A percentile compares a stretch with the other conserved stretches of the same genome.
These are phyloP conservation scores for Neria commutata DNA, from an alignment of 2,888 invertebrate genomes.

Conservation along the genomic window DNA sequence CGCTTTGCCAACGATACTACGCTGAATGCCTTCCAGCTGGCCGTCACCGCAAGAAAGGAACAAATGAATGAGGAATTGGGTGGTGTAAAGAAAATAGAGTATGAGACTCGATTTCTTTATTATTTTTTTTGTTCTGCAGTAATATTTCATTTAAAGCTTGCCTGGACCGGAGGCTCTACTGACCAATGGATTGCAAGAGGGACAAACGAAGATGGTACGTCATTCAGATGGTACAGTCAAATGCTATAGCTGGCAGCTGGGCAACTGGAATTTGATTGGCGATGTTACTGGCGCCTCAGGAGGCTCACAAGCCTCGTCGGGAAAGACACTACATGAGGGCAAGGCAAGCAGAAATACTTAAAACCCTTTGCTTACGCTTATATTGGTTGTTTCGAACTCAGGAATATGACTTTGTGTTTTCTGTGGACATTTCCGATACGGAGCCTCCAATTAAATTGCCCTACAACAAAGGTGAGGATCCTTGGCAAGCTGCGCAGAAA, in stretches of 20 bases:
- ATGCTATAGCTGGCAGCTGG: slow-evolving; percentile 79
- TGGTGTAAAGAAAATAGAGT: slow-evolving; percentile 85
- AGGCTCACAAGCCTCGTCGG: slow-evolving; percentile 69
- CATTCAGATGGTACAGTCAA: slow-evolving; percentile 73
- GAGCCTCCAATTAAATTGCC: slow-evolving; percentile 88
- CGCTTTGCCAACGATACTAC: slow-evolving; percentile 72
- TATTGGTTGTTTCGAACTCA: slow-evolving; percentile 56
- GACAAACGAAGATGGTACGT: slow-evolving; percentile 84
- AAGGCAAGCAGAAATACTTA: slow-evolving; percentile 57
- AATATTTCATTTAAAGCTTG: slow-evolving; percentile 64
- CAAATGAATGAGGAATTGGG: slow-evolving; percentile 76
- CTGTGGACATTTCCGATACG: slow-evolving; percentile 93
- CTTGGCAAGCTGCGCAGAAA: slow-evolving; percentile 87
- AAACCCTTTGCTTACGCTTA: background rate
- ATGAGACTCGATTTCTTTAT: slow-evolving; percentile 52
- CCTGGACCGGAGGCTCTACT: slow-evolving; percentile 80
- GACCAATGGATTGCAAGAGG: slow-evolving; percentile 77
- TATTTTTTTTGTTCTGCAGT: background rate
- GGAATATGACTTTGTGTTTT: slow-evolving; percentile 94
- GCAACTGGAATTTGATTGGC: slow-evolving; percentile 84
- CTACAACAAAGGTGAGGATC: slow-evolving; percentile 88
- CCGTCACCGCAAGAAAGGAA: slow-evolving; percentile 70
- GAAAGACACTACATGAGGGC: slow-evolving; percentile 83
- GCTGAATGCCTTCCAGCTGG: slow-evolving; percentile 73
- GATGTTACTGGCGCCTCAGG: slow-evolving; percentile 84